Percentiles rank a stretch among this genome's conserved stretches.
Evolutionary conservation across 2,888 invertebrate genomes (phyloP).

Genomic region (Dryadula phaetusa): DNA sequence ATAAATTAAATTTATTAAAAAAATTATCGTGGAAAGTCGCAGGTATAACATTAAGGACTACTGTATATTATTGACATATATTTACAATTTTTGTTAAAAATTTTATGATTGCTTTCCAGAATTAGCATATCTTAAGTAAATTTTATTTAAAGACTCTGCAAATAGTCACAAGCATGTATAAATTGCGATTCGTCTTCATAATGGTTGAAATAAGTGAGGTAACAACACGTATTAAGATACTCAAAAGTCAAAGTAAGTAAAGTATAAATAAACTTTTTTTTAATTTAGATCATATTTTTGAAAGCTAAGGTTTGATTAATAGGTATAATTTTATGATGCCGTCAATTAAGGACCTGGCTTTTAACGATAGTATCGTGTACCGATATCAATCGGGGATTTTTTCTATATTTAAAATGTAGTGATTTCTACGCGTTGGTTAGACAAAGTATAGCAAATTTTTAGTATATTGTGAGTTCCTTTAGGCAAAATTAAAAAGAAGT

Average conservation of each 20-base stretch:
- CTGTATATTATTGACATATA: background rate
- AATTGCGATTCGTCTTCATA: slow-evolving; percentile 8
- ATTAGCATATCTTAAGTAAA: slow-evolving; percentile 8
- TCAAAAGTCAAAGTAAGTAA: slow-evolving; percentile 5
- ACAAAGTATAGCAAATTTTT: too few relatives aligned
- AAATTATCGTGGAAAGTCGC: background rate
- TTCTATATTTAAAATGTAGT: too few relatives aligned
- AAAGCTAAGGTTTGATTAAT: too few relatives aligned
- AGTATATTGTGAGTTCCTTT: too few relatives aligned
- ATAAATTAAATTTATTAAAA: background rate
- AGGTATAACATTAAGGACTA: background rate
- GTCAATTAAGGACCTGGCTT: too few relatives aligned
- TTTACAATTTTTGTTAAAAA: background rate
- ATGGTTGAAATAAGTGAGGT: background rate
- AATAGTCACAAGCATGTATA: background rate
- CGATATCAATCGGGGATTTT: too few relatives aligned
- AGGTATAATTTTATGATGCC: too few relatives aligned
- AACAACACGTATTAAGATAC: background rate
- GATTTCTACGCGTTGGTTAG: too few relatives aligned
- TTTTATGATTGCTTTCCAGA: background rate
- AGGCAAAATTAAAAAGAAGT: too few relatives aligned
- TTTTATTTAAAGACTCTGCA: background rate
- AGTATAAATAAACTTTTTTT: slow-evolving; percentile 9
- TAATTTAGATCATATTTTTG: too few relatives aligned
- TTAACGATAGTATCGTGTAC: too few relatives aligned